Evolutionary conservation across 2,113 vertebrate species (phyloP).

Genomic region (Erinaceus europaeus): DNA sequence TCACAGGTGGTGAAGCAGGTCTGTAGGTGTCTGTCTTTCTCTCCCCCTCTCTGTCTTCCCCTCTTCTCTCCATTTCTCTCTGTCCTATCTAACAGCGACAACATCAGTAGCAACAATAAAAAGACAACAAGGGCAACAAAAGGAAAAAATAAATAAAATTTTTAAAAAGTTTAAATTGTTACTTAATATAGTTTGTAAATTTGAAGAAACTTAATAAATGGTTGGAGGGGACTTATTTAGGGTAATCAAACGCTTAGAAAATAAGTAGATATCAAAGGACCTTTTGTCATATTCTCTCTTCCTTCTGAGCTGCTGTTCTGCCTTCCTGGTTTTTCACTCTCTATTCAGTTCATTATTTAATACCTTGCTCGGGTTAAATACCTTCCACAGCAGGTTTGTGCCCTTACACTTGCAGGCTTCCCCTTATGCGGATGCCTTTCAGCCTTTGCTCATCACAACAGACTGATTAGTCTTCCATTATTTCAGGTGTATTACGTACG

Average conservation of each 20-base stretch:
- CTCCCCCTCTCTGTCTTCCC: too few species aligned
- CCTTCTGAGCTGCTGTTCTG: neutral
- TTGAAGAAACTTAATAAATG: neutral
- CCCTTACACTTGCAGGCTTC: neutral
- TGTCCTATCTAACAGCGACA: too few species aligned
- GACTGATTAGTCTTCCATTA: neutral
- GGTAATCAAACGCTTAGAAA: slow-evolving; percentile 1
- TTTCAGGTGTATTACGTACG: neutral
- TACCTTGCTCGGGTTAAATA: neutral
- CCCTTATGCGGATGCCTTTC: neutral
- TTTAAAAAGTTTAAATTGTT: too few species aligned
- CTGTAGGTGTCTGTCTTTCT: too few species aligned
- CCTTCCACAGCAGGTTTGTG: neutral
- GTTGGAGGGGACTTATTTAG: neutral
- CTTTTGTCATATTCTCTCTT: neutral
- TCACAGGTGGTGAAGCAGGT: too few species aligned
- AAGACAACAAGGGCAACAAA: too few species aligned
- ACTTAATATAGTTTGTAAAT: slow-evolving; percentile 4
- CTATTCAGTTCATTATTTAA: neutral
- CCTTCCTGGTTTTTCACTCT: neutral
- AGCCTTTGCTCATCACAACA: neutral
- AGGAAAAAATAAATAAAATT: too few species aligned
- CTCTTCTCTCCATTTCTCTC: too few species aligned
- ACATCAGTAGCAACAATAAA: too few species aligned
- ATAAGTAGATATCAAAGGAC: neutral